Percentiles rank a stretch among this genome's conserved stretches.
Evolutionary conservation across 2,888 invertebrate species (phyloP).

Genomic region (Cyaniris semiargus): DNA sequence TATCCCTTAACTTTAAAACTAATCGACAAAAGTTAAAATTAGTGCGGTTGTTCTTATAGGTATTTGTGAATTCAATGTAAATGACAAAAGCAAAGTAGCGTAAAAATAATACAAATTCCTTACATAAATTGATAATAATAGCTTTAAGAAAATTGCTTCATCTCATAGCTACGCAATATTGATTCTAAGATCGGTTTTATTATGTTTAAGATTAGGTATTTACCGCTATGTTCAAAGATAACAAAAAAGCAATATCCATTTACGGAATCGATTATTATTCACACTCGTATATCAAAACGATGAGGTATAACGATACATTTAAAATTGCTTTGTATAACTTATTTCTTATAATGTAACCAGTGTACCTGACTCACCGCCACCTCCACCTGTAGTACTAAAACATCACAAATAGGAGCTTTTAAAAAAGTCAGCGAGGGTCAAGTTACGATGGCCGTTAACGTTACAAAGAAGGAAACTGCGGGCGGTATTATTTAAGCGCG

Average conservation of each 20-base stretch:
- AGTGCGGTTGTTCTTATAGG: neutral
- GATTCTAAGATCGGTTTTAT: neutral
- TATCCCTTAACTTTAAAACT: constrained; percentile 41
- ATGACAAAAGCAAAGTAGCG: neutral
- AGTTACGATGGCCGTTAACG: constrained; percentile 54
- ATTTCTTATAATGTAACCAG: constrained; percentile 50
- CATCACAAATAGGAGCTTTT: constrained; percentile 46
- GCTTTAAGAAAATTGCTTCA: neutral
- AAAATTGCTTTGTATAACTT: constrained; percentile 60
- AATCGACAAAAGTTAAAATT: constrained; percentile 37
- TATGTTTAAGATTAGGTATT: neutral
- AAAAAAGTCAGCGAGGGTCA: constrained; percentile 55
- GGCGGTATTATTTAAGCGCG: constrained; percentile 74
- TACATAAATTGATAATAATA: neutral
- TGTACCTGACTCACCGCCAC: constrained; percentile 47
- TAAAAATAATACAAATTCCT: neutral
- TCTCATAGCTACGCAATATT: neutral
- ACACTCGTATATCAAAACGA: constrained; percentile 57
- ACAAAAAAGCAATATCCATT: constrained; percentile 40
- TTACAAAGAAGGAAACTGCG: constrained; percentile 59
- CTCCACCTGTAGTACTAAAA: constrained; percentile 42
- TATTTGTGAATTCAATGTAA: neutral
- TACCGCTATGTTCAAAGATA: neutral
- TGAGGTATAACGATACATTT: constrained; percentile 55
- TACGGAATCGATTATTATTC: constrained; percentile 56